Conservation (phyloP, 2,797 vertebrate genomes). For the Sarcoramphus papa region DNA sequence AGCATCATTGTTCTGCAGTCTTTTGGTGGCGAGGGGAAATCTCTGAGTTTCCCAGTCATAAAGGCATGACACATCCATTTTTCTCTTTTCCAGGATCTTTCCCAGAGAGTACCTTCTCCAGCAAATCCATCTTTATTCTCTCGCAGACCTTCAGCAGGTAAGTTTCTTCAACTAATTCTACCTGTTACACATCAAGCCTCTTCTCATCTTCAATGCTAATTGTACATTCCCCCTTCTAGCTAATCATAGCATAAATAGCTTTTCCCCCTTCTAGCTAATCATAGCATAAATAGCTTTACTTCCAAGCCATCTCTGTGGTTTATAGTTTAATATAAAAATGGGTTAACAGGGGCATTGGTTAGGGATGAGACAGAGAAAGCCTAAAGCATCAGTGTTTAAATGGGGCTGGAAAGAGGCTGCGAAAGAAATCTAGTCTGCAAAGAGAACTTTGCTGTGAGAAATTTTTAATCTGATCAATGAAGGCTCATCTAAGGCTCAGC, state of each 20-base stretch:
- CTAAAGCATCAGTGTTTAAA: not conserved
- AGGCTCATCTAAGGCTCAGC: not conserved
- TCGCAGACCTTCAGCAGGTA: constrained; percentile 96
- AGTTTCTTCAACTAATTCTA: not conserved
- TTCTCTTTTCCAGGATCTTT: constrained; percentile 85
- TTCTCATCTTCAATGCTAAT: not conserved
- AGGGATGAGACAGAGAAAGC: not conserved
- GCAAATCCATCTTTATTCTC: constrained; percentile 96
- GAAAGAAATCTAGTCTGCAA: not conserved
- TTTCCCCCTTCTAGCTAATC: not conserved
- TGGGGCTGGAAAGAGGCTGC: not conserved
- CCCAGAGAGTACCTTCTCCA: constrained; percentile 96
- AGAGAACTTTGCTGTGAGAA: not conserved
- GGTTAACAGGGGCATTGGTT: not conserved
- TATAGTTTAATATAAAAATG: not conserved
- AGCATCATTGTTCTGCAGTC: not conserved
- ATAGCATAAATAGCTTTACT: not conserved
- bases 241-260: not conserved
- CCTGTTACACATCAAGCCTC: not conserved
- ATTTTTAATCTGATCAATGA: not conserved
- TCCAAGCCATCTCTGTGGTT: not conserved
- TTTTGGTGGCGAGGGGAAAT: not conserved
- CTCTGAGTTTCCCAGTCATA: not conserved
- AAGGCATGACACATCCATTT: not conserved
- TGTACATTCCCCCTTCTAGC: not conserved